Base-by-base conservation (phyloP, 1,140 invertebrate species). In the Zaprionus gabonicus region DNA sequence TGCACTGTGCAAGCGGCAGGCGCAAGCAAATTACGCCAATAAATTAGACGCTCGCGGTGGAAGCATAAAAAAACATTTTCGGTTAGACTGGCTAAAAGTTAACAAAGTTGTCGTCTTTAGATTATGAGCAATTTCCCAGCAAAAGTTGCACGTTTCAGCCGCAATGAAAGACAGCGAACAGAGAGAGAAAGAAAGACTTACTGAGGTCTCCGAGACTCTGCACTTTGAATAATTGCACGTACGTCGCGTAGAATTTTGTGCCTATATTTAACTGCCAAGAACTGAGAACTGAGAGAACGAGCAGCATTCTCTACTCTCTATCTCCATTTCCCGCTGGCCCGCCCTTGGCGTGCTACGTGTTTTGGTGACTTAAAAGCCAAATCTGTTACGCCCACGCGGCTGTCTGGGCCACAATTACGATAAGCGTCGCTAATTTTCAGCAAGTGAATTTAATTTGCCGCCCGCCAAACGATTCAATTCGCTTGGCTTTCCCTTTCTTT, bases 141-240 rank as follows among this genome's bases (percentile, higher is more conserved):
- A 44, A 82, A 87, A 71, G 75, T 80, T 80, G 53, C 76, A 80
- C 80, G 74, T 81, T 78, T 64, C 51, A 3, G 0, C 9, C 23
- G 3, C 15, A 41, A n/a, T n/a, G 15, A 41, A 4, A 41, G 38
- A 41, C 4, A 41, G 38, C 6, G 38, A n/a, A 3, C 7, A 20
- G n/a, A 10, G 20, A 51, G 46, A 51, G 46, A 1, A 20, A 13
- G 20, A 13, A 12, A 23, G 7, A 23, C 20, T 4, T 1, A 13
- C 46, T 51, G 46, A 13, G 46, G 46, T 51, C 9, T 15, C 15
- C 3, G 41, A 65, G 68, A 81, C 83, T 87, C 63, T 79, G 80
- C 71, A 86, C 82, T 86, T 82, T 86, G 82, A 86, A 86, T 86
- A 86, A 86, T 86, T 87, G 84, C 80, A 86, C 83, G 82, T 82